phyloP scores from a whole-genome alignment of 2,113 vertebrate species.

The Chitala chitala region DNA sequence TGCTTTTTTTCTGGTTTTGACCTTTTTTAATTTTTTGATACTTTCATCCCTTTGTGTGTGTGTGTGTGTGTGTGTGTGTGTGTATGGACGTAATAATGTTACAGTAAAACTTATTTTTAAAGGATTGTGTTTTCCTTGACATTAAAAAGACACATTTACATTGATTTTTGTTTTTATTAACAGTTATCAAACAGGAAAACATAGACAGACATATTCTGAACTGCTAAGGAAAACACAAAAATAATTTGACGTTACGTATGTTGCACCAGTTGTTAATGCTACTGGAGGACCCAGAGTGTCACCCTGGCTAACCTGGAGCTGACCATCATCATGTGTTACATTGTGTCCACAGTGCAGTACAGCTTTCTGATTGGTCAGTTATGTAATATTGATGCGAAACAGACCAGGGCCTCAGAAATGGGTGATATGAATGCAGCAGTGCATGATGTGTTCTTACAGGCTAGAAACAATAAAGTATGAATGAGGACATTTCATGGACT shows the following conservation, averaged over 20 bases:
- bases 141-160: too few species aligned
- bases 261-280: not conserved
- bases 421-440: conserved; percentile 15
- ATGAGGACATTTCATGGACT: conserved; percentile 22
- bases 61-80: too few species aligned
- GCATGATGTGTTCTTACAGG: not conserved
- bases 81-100: too few species aligned
- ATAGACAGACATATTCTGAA: not conserved
- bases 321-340: not conserved
- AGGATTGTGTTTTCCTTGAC: too few species aligned
- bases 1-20: too few species aligned
- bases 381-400: conserved; percentile 14
- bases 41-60: too few species aligned
- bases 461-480: conserved; percentile 16
- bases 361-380: conserved; percentile 3
- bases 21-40: too few species aligned
- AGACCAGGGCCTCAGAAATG: conserved; percentile 12
- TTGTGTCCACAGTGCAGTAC: not conserved
- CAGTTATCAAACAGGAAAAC: not conserved
- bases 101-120: too few species aligned
- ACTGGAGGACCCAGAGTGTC: not conserved
- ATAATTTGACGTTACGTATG: not conserved
- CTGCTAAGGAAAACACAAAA: not conserved
- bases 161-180: too few species aligned
- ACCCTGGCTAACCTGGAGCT: not conserved